These are phyloP conservation scores for Batillaria attramentaria DNA, from an alignment of 1,140 invertebrate species.

Conservation along the genomic window DNA sequence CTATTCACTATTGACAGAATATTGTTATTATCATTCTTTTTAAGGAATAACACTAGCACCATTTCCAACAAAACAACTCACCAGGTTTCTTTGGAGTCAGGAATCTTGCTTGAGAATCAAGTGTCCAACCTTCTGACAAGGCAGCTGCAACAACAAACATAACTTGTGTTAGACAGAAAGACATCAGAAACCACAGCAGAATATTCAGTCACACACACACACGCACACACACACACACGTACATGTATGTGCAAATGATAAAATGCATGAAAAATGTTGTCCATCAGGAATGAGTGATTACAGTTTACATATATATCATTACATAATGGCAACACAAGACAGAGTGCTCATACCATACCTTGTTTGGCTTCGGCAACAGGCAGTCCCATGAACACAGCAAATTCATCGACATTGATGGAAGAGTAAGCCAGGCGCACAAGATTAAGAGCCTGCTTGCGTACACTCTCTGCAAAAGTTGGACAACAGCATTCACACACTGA, in stretches of 20 bases:
- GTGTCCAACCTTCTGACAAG: conserved; percentile 74
- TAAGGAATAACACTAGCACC: no score
- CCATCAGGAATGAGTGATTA: not conserved
- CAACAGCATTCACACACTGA: not conserved
- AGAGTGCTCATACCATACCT: conserved; percentile 46
- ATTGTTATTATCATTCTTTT: not conserved
- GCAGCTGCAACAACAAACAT: conserved; percentile 69
- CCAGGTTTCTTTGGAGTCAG: conserved; percentile 77
- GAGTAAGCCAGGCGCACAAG: conserved; percentile 87
- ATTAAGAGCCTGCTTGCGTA: conserved; percentile 81
- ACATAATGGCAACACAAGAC: not conserved
- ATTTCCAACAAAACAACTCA: conserved; percentile 30
- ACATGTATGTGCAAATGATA: not conserved
- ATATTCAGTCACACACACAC: not conserved
- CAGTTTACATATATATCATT: not conserved
- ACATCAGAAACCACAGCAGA: not conserved
- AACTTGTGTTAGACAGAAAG: not conserved
- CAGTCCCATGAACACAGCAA: conserved; percentile 82
- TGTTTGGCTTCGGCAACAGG: conserved; percentile 77
- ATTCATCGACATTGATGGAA: conserved; percentile 81
- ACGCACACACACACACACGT: not conserved
- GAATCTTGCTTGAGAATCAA: conserved; percentile 75
- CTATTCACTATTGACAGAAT: not conserved
- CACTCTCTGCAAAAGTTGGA: conserved; percentile 78
- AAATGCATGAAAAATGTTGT: not conserved